Evolutionary conservation across 2,113 vertebrate species (phyloP), one percentile per base, ranked within the genome.

Genomic region (Triplophysa siluroides): DNA sequence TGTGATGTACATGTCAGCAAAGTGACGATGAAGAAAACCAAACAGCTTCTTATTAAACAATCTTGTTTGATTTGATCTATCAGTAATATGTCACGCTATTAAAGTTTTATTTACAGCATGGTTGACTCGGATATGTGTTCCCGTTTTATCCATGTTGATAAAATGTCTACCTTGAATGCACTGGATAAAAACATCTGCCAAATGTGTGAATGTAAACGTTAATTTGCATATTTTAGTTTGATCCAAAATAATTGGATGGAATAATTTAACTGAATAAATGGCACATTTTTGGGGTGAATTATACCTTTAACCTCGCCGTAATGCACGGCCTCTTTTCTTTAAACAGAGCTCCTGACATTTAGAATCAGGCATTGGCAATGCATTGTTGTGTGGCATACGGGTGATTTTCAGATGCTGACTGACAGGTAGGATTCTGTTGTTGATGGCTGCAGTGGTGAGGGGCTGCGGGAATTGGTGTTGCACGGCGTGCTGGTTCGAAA

Each of bases 381-480:
- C 41, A 16, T 7, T 24, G 24, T 16, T 29, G 56, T 52, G 63
- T 71, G 79, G 65, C 5, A 24, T 50, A 50, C 66, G 61, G 76
- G 69, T 76, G 80, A 79, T 79, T 82, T 81, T 60, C 21, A 68
- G 80, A 76, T 38, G 58, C 16, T 16, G 43, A 63, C 9, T 76
- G 73, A 84, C 69, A 76, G 68, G 80, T 65, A 29, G 68, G 69
- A 78, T 63, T 78, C 78, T 45, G 50, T 72, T 7, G 33, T 74
- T 60, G 33, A 74, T 43, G 54, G 21, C 14, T 45, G 80, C 50
- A 43, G 78, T 33, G 68, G 76, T 52, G 64, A 24, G 12, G 58
- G 54, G 77, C 79, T 78, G 38, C 70, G 83, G 80, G 79, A 78
- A 84, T 81, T 79, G 81, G 74, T 52, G 67, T 70, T 81, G 84